A percentile compares a stretch with the other conserved stretches of the same genome.
These are phyloP conservation scores for Myiozetetes cayanensis DNA, from an alignment of 2,113 vertebrate species.

Conservation along the genomic window DNA sequence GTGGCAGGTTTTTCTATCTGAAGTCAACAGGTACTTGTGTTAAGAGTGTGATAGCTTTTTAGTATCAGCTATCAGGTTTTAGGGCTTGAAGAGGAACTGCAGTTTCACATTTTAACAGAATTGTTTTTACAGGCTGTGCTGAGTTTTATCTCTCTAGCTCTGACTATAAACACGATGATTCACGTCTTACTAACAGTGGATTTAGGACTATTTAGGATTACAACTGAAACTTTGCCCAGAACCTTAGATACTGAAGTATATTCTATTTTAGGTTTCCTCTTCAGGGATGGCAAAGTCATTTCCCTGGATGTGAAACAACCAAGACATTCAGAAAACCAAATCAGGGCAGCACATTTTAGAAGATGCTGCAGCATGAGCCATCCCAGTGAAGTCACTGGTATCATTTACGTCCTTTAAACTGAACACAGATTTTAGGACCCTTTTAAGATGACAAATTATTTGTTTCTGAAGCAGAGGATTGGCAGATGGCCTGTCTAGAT, in stretches of 20 bases:
- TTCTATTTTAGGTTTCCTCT: constrained; percentile 1
- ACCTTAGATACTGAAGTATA: neutral
- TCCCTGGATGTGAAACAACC: neutral
- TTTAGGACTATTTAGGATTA: constrained; percentile 33
- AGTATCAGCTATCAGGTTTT: neutral
- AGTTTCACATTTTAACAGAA: constrained; percentile 11
- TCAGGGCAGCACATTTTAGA: neutral
- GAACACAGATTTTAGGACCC: neutral
- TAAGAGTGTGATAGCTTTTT: neutral
- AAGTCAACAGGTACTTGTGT: neutral
- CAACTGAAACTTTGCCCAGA: constrained; percentile 32
- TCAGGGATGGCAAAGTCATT: neutral
- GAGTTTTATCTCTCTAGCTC: constrained; percentile 27
- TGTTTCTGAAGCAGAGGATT: neutral
- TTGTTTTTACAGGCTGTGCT: constrained; percentile 15
- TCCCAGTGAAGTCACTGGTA: neutral
- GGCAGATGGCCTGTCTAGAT: neutral
- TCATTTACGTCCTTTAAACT: neutral
- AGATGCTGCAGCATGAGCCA: accelerated
- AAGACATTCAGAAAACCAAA: neutral
- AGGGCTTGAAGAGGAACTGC: constrained; percentile 7
- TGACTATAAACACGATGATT: constrained; percentile 50
- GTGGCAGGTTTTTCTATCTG: neutral
- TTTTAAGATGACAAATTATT: neutral
- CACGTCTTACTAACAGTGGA: neutral